Conservation (phyloP, 2,888 invertebrate species). For the Patella ulyssiponensis region DNA sequence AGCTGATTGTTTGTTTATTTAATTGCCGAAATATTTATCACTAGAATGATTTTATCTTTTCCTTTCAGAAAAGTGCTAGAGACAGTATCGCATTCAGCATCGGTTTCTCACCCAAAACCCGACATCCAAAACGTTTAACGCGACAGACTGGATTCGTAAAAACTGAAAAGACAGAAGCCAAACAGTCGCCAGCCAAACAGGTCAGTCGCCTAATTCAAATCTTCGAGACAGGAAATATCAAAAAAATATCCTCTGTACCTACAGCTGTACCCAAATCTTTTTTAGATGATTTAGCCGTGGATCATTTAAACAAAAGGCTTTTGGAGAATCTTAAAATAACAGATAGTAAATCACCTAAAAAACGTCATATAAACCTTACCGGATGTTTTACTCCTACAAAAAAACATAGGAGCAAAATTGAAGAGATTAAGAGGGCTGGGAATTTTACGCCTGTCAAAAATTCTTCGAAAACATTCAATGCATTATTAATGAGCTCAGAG, state of each 20-base stretch:
- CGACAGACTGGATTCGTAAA: slow-evolving; percentile 52
- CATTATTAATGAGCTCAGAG: background rate
- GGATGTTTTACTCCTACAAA: background rate
- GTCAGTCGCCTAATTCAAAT: slow-evolving; percentile 48
- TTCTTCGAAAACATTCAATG: background rate
- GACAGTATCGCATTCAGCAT: slow-evolving; percentile 53
- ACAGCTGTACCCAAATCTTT: background rate
- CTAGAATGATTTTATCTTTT: background rate
- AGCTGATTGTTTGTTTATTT: too few species aligned
- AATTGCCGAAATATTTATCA: too few species aligned
- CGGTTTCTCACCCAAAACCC: slow-evolving; percentile 55
- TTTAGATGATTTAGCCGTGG: background rate
- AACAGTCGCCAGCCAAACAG: slow-evolving; percentile 26
- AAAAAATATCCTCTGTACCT: background rate
- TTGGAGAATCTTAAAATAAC: background rate
- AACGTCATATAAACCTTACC: background rate
- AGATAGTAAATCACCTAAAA: background rate
- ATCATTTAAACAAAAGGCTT: too few species aligned
- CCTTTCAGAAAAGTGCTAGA: slow-evolving; percentile 41
- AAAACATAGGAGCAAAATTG: background rate
- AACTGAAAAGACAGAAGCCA: slow-evolving; percentile 30
- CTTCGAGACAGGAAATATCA: slow-evolving; percentile 33
- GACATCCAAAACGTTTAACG: slow-evolving; percentile 34
- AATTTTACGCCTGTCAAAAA: background rate
- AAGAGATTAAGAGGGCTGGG: background rate